Evolutionary conservation across 1,140 invertebrate genomes (phyloP), one percentile per base, ranked within the genome.

Genomic region (Musca domestica): DNA sequence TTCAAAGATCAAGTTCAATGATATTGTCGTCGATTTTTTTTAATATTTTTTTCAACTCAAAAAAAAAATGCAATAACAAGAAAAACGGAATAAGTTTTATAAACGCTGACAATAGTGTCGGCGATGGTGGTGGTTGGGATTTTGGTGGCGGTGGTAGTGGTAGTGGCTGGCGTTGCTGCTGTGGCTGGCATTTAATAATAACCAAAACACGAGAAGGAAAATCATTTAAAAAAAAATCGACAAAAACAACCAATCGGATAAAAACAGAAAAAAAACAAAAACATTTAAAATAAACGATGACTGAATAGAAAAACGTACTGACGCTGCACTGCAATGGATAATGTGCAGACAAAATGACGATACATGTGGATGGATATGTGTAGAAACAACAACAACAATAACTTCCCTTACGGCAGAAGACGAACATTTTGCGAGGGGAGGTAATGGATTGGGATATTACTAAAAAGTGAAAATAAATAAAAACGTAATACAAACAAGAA

Each of bases 261-360:
- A 64, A 20, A 49, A 41, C 47, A 47, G 14, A 25, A 48, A 61
- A 69, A 19, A 58, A 27, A 61, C 12, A 41, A 41, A 67, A 67
- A 63, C 56, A 61, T 78, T 79, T 77, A 79, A 79, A 79, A 79
- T 79, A 79, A 41, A 77, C 75, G 77, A 79, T 79, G 77, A 79
- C 77, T 79, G 77, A 77, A 78, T 78, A 61, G 17, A 61, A 61
- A 20, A 61, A n/a, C 27, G 20, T 25, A 41, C 27, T 41, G 56
- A 61, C 56, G 48, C 17, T 51, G 48, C 12, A 12, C 17, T 51
- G 48, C 20, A 22, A 20, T 19, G 17, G 34, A 41, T 41, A 41
- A 41, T 41, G 34, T 41, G 34, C 34, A 41, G 34, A 41, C 34
- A 41, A 41, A 41, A 2, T 41, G 52, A 56, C 52, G 22, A 10